phyloP scores from a whole-genome alignment of 1,140 invertebrate genomes.

The Bombus sylvicola region DNA sequence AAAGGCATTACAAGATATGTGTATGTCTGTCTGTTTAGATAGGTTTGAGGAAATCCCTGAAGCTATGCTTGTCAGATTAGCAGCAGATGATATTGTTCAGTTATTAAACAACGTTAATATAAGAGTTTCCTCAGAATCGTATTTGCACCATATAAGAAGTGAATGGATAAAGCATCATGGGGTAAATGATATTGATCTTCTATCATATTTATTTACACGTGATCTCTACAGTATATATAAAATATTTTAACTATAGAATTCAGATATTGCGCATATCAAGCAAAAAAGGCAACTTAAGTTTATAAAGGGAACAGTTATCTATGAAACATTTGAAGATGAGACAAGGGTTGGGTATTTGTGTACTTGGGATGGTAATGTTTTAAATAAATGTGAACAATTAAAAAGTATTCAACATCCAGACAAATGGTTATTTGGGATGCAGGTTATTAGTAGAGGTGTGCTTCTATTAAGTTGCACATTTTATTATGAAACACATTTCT shows the following conservation, averaged over 20 bases:
- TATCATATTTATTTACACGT: not conserved
- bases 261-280: not conserved
- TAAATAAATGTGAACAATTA: constrained; percentile 55
- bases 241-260: not conserved
- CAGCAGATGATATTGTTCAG: constrained; percentile 46
- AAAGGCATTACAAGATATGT: constrained; percentile 56
- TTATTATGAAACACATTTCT: not conserved
- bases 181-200: constrained; percentile 29
- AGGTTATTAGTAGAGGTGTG: constrained; percentile 65
- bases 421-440: constrained; percentile 56
- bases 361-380: constrained; percentile 55
- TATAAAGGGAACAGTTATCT: constrained; percentile 37
- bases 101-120: constrained; percentile 66
- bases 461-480: not conserved
- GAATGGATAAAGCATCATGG: constrained; percentile 38
- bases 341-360: constrained; percentile 46
- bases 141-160: not conserved
- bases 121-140: not conserved
- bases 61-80: constrained; percentile 35
- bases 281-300: not conserved
- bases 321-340: not conserved
- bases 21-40: constrained; percentile 65
- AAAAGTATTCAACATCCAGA: constrained; percentile 25
- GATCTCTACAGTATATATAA: not conserved
- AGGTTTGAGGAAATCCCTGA: constrained; percentile 64